These are phyloP conservation scores for Chironomus riparius DNA, from an alignment of 2,888 invertebrate genomes.

Conservation along the genomic window DNA sequence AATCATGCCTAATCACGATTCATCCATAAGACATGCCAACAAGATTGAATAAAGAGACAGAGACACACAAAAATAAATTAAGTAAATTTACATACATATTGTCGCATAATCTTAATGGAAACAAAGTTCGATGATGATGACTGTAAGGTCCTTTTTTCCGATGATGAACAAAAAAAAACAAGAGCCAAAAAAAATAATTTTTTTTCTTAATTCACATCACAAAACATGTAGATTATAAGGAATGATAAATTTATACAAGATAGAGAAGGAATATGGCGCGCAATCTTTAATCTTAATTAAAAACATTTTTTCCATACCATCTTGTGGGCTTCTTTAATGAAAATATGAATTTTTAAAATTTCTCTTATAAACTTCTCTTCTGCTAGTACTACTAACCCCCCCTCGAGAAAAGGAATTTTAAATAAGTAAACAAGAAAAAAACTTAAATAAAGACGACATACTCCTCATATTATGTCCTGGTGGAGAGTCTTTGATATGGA, in stretches of 20 bases:
- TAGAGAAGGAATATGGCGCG: slow-evolving; percentile 2
- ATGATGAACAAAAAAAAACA: neutral
- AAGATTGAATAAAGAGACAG: no score
- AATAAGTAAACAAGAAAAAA: no score
- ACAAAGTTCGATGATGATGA: no score
- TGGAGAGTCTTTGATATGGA: no score
- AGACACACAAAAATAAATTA: no score
- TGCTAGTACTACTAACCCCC: neutral
- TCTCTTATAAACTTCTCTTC: neutral
- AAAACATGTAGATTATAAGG: neutral
- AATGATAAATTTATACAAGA: neutral
- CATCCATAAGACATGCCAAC: no score
- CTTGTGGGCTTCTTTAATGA: slow-evolving; percentile 14
- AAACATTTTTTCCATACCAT: neutral
- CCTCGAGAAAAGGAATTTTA: no score
- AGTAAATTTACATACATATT: no score
- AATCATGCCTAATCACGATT: no score
- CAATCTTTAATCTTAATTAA: slow-evolving; percentile 22
- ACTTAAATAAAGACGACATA: no score
- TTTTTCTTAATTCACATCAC: neutral
- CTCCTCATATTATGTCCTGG: no score
- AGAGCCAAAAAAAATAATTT: neutral
- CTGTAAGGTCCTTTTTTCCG: neutral
- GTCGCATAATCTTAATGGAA: no score
- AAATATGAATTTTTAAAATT: slow-evolving; percentile 6